These are phyloP conservation scores for Spinus olivaceus DNA, from an alignment of 2,797 vertebrate species.

Conservation along the genomic window DNA sequence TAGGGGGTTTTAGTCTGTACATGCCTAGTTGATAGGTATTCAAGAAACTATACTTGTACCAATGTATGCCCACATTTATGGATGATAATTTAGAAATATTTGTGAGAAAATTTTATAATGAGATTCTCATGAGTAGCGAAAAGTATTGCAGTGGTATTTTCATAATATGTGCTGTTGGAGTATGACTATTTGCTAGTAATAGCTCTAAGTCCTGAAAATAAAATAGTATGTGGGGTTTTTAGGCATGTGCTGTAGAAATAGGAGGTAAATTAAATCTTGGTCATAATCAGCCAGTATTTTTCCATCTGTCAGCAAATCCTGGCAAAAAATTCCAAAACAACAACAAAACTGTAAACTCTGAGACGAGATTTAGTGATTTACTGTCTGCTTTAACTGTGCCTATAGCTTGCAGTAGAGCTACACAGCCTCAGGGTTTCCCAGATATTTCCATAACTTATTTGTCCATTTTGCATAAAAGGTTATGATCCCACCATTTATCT, in stretches of 20 bases:
- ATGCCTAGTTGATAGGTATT: not conserved
- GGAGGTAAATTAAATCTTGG: constrained; percentile 19
- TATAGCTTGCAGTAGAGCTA: not conserved
- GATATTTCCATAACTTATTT: constrained; percentile 19
- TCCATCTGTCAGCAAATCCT: constrained; percentile 2
- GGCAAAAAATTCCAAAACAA: not conserved
- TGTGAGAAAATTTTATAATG: not conserved
- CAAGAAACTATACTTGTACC: not conserved
- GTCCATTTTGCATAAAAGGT: constrained; percentile 28
- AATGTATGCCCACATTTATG: not conserved
- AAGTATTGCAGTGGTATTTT: not conserved
- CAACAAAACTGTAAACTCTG: constrained; percentile 11
- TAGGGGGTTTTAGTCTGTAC: not conserved
- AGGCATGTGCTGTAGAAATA: constrained; percentile 13
- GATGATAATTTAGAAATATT: not conserved
- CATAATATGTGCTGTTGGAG: not conserved
- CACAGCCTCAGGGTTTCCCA: not conserved
- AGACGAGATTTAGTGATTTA: constrained; percentile 26
- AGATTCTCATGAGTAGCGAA: not conserved
- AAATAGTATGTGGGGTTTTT: not conserved
- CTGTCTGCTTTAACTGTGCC: not conserved
- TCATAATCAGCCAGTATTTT: constrained; percentile 17
- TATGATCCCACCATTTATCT: constrained; percentile 36
- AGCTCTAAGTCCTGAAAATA: not conserved
- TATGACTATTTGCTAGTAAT: constrained; percentile 4